These are phyloP conservation scores for Tautogolabrus adspersus DNA, from an alignment of 2,113 vertebrate species.

Conservation along the genomic window DNA sequence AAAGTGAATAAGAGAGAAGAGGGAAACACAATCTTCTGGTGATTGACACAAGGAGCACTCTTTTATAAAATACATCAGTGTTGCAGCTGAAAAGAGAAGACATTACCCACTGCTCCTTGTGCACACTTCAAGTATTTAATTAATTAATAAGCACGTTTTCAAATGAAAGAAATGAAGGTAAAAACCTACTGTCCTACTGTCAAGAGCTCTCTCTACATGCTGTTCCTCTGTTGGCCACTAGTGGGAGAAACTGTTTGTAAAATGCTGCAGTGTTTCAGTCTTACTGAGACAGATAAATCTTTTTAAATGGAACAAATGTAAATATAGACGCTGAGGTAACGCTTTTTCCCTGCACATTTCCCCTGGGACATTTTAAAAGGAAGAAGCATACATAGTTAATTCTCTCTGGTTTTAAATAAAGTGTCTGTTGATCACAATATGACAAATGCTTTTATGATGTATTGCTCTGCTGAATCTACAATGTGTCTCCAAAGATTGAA, in stretches of 20 bases:
- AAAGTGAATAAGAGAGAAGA: not conserved
- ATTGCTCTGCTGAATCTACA: slow-evolving; percentile 17
- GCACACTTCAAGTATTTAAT: not conserved
- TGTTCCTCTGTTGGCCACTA: not conserved
- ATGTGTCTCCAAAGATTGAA: slow-evolving; percentile 31
- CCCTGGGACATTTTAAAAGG: slow-evolving; percentile 21
- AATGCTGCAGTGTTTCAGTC: not conserved
- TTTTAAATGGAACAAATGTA: not conserved
- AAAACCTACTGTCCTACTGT: not conserved
- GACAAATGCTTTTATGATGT: slow-evolving; percentile 19
- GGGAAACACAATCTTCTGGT: not conserved
- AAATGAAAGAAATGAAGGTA: not conserved
- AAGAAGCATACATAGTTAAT: slow-evolving; percentile 12
- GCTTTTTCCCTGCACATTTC: slow-evolving; percentile 8
- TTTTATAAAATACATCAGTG: not conserved
- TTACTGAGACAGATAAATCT: not conserved
- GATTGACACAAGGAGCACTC: not conserved
- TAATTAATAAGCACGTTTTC: no score
- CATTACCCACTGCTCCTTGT: no score
- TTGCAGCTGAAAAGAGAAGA: not conserved
- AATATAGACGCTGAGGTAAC: not conserved
- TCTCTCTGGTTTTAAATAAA: slow-evolving; percentile 27
- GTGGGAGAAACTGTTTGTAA: not conserved
- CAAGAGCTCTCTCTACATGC: not conserved
- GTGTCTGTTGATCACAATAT: slow-evolving; percentile 28